Evolutionary conservation across 1,140 invertebrate species (phyloP).

Genomic region (Vanessa atalanta): DNA sequence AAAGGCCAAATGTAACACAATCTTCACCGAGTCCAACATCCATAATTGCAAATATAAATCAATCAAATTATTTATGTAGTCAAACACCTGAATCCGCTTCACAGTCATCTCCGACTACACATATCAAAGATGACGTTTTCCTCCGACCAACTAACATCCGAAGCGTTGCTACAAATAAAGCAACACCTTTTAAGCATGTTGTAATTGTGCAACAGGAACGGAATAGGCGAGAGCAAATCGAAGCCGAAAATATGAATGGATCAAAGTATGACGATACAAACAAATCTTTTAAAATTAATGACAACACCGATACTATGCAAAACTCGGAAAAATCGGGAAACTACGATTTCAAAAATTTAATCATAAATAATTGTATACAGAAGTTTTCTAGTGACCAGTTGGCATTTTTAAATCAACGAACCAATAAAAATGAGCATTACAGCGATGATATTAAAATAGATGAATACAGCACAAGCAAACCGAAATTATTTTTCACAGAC

Average conservation of each 20-base stretch:
- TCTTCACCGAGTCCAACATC: slow-evolving; percentile 76
- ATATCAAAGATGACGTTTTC: slow-evolving; percentile 48
- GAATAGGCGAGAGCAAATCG: slow-evolving; percentile 23
- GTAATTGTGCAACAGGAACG: slow-evolving; percentile 56
- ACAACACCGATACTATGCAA: slow-evolving; percentile 7
- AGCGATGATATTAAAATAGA: slow-evolving; percentile 34
- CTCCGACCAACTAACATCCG: slow-evolving; percentile 44
- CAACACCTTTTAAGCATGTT: slow-evolving; percentile 57
- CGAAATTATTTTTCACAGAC: slow-evolving; percentile 31
- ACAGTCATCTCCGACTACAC: slow-evolving; percentile 31
- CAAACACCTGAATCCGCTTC: slow-evolving; percentile 49
- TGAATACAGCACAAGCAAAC: slow-evolving; percentile 31
- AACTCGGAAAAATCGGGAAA: slow-evolving; percentile 48
- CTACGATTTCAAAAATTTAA: slow-evolving; percentile 60
- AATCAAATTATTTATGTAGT: slow-evolving; percentile 73
- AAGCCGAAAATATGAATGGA: slow-evolving; percentile 44
- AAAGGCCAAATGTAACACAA: slow-evolving; percentile 62
- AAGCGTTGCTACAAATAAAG: slow-evolving; percentile 18
- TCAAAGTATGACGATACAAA: slow-evolving; percentile 25
- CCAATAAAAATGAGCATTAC: slow-evolving; percentile 40
- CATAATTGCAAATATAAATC: slow-evolving; percentile 74
- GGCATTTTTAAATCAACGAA: slow-evolving; percentile 38
- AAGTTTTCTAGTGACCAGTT: slow-evolving; percentile 44
- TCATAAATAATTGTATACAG: slow-evolving; percentile 50
- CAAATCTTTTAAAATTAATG: slow-evolving; percentile 39